Evolutionary conservation across 2,888 invertebrate genomes (phyloP).

Genomic region (Therioaphis trifolii): DNA sequence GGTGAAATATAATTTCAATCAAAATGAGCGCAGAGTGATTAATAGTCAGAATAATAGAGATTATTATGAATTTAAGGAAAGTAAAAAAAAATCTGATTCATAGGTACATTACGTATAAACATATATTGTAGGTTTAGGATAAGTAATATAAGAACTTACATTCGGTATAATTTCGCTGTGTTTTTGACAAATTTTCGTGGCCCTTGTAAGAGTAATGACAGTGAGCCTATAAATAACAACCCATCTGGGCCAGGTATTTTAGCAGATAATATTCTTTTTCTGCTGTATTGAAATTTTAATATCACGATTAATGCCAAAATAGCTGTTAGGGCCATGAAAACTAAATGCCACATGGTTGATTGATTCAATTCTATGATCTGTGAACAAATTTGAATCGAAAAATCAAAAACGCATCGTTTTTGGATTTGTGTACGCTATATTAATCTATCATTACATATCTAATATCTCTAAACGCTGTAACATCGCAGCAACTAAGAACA

Average conservation of each 20-base stretch:
- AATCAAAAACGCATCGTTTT: no score
- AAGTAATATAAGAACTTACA: background rate
- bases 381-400: no score
- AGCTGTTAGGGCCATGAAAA: background rate
- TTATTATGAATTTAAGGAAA: no score
- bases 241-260: conserved; percentile 41
- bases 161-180: background rate
- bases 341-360: conserved; percentile 34
- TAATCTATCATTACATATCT: no score
- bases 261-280: conserved; percentile 34
- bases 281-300: background rate
- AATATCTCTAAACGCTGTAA: no score
- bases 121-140: no score
- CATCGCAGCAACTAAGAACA: background rate
- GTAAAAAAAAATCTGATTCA: no score
- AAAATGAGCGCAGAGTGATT: no score
- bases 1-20: no score
- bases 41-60: no score
- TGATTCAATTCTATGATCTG: conserved; percentile 27
- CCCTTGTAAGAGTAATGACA: conserved; percentile 38
- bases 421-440: no score
- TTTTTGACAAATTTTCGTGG: conserved; percentile 30
- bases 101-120: no score
- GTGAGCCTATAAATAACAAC: background rate
- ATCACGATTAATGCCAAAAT: background rate